Evolutionary conservation across 92 coral and sea anemone species (phyloP), one percentile per base, ranked within the genome.

Genomic region (Paragorgia papillata): DNA sequence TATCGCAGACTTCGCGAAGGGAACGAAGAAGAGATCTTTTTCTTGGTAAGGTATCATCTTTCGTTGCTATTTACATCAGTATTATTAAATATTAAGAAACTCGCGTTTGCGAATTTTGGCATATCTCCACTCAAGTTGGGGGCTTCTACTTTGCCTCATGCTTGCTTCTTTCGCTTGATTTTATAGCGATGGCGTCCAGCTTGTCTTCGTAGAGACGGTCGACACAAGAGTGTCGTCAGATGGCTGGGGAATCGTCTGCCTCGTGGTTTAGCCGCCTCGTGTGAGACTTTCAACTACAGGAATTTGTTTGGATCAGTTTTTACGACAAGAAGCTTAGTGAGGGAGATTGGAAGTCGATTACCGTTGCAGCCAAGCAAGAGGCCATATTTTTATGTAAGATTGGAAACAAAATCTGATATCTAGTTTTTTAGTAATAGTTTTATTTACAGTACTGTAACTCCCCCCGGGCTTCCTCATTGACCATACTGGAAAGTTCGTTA

Each of bases 261-360:
- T 13, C 67, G 54, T 28, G 55, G 74, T 55, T 69, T 58, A 22
- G 49, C 85, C 48, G 84, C 59, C 48, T 71, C 87, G 54, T 29
- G 54, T 21, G 31, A 43, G 21, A n/a, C 54, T 21, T 71, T 30
- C 25, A 48, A 71, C 78, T 71, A 71, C 51, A 55, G 28, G 35
- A 35, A 48, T 6, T n/a, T 71, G 15, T 50, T 51, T 49, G 63
- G 21, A 18, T 53, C 78, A 12, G 78, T 71, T 18, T 92, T 90
- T 49, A 84, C 91, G 13, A 88, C 87, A 59, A 88, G 90, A 14
- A 93, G 97, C 62, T 83, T 93, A 29, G 82, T 93, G 17, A 84
- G 97, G 48, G 94, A 91, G 73, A 93, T 93, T 48, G 97, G 94
- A 18, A 93, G 94, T 62, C 86, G 91, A 21, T 73, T 93, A 69